Evolutionary conservation across 2,113 vertebrate genomes (phyloP), one percentile per base, ranked within the genome.

Genomic region (Onychostruthus taczanowskii): DNA sequence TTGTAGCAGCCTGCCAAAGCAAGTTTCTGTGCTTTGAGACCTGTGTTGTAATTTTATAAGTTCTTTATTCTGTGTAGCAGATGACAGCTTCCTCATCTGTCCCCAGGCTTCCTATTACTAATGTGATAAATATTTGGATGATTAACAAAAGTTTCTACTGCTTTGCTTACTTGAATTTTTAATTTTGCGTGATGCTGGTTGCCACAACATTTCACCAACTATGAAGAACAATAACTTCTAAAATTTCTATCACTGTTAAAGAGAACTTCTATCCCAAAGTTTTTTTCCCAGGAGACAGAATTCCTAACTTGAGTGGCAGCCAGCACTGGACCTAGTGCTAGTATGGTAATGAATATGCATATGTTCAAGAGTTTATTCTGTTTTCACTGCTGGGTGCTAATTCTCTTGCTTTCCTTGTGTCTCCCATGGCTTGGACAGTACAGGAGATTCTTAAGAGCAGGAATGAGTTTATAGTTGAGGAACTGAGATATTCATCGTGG

Each of bases 111-210:
- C 41, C 70, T 87, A 7, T 69, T 94, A 37, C 22, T 95, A 81
- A 61, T 35, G 21, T 67, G 87, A 39, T 79, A 83, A 89, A 69
- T 55, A 67, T 44, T 91, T 92, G 53, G 37, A 44, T 56, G 9
- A 62, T 63, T 92, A 96, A 83, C 15, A 73, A 52, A 90, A 89
- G 39, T 56, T 76, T 88, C 24, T 28, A 24, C 43, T 63, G 33
- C 78, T 76, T 90, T 28, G 44, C 50, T 93, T 83, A 78, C 84
- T 59, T 83, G 44, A 68, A 91, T 79, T 93, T 90, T 94, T 69
- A 43, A 62, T 92, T 80, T 84, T 8, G 5, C 6, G 2, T 74
- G 83, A 5, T 86, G 47, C 46, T 82, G 31, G 8, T 69, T 75
- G 11, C 58, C 33, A 56, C 0, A 67, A 27, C 9, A 2, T 87